Evolutionary conservation across 1,140 invertebrate species (phyloP).

Genomic region (Temnothorax longispinosus): DNA sequence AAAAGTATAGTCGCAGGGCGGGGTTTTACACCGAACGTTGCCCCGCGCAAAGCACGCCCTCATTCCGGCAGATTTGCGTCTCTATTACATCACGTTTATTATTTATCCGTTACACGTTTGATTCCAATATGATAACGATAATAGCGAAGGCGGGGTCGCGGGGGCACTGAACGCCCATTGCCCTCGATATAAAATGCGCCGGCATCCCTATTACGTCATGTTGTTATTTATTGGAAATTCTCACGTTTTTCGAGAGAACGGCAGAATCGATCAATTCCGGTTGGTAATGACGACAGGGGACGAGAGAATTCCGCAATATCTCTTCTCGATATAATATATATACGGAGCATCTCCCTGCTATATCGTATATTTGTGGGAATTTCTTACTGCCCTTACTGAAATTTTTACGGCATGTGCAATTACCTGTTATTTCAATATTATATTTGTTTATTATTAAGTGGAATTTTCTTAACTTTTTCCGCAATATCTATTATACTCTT

Average conservation of each 20-base stretch:
- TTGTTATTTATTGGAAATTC: conserved; percentile 20
- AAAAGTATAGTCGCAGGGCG: neutral
- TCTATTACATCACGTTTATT: conserved; percentile 40
- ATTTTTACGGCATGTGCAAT: neutral
- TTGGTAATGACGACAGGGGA: neutral
- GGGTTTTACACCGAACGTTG: conserved; percentile 1
- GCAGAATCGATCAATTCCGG: neutral
- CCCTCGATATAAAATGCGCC: conserved; percentile 1
- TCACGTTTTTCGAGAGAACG: conserved; percentile 2
- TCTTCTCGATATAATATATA: neutral
- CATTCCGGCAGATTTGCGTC: conserved; percentile 13
- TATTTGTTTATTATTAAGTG: neutral
- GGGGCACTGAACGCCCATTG: neutral
- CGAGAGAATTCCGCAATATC: neutral
- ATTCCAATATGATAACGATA: neutral
- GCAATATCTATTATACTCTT: too few species aligned
- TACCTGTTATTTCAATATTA: neutral
- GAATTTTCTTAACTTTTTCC: too few species aligned
- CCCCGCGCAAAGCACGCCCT: neutral
- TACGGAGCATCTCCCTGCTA: too few species aligned
- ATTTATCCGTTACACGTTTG: conserved; percentile 27
- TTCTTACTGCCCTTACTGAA: neutral
- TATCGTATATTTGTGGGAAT: neutral
- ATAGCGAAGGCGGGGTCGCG: conserved; percentile 1
- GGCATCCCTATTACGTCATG: conserved; percentile 8